Evolutionary conservation across 2,113 vertebrate species (phyloP).

Genomic region (Brachyhypopomus gauderio): DNA sequence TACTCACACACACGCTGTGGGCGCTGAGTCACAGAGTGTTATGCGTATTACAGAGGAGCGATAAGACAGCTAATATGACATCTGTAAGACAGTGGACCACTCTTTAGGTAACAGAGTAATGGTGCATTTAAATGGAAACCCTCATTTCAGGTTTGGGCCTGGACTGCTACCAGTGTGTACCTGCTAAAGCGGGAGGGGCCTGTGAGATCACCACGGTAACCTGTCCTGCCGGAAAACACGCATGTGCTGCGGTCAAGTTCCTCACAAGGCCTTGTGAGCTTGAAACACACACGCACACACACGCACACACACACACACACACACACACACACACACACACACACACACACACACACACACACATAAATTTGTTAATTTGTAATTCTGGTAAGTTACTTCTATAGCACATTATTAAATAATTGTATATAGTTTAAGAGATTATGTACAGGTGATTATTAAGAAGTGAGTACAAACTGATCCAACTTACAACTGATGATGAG

Average conservation of each 20-base stretch:
- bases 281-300: background rate
- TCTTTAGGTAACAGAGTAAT: too few relatives aligned
- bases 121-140: background rate
- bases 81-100: too few relatives aligned
- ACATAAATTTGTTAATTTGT: too few relatives aligned
- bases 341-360: conserved; percentile 11
- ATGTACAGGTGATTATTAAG: too few relatives aligned
- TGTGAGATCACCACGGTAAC: conserved; percentile 59
- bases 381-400: too few relatives aligned
- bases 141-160: conserved; percentile 64
- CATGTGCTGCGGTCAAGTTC: conserved; percentile 65
- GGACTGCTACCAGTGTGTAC: conserved; percentile 64
- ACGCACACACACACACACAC: conserved; percentile 8
- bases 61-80: too few relatives aligned
- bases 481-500: too few relatives aligned
- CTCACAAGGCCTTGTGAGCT: conserved; percentile 64
- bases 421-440: too few relatives aligned
- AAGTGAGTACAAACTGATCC: too few relatives aligned
- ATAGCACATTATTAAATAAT: too few relatives aligned
- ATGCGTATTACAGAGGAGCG: too few relatives aligned
- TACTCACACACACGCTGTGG: background rate
- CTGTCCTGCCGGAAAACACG: conserved; percentile 64
- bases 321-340: conserved; percentile 1
- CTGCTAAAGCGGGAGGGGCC: conserved; percentile 54
- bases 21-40: background rate